Evolutionary conservation across 2,888 invertebrate genomes (phyloP), one percentile per base, ranked within the genome.

Genomic region (Pachymerium ferrugineum): DNA sequence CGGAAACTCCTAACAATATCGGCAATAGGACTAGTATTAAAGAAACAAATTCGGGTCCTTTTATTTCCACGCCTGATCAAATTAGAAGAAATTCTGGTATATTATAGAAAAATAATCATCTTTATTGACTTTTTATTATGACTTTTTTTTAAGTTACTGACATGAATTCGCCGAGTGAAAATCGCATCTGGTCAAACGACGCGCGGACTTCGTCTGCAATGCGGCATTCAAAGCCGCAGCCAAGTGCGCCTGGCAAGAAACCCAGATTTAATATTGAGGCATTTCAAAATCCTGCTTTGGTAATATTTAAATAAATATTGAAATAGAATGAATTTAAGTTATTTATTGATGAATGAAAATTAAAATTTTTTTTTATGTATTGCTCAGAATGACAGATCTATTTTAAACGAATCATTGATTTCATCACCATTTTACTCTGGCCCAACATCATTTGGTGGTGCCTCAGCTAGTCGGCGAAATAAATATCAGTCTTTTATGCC

Each of bases 261-360:
- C 80, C 80, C 47, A 75, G 78, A 4, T 81, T 81, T 75, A 80
- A 80, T 70, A 72, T 78, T 14, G 78, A 79, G 6, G 76, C 80
- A 30, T 80, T 81, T 77, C 80, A 79, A 14, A 78, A 79, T 10
- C 78, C 80, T 14, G 72, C 77, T 19, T 70, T 76, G 76, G 80
- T 79, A 77, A 76, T 19, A 25, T 54, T 28, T 3, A 10, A 12
- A 3, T 8, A 67, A 19, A 12, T 67, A 8, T 67, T 29, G 10
- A 12, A 16, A 5, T n/a, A 67, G 14, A 54, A 54, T 12, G 10
- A 19, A 28, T 14, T 68, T 3, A 30, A 14, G 10, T 68, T 68
- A 25, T 25, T 68, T 25, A 12, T 30, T 68, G n/a, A 10, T 68
- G 10, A 35, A 14, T 12, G 14, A 14, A 35, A 35, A 35, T 68